phyloP scores from a whole-genome alignment of 2,888 invertebrate genomes.

The Oxytorus armatus region DNA sequence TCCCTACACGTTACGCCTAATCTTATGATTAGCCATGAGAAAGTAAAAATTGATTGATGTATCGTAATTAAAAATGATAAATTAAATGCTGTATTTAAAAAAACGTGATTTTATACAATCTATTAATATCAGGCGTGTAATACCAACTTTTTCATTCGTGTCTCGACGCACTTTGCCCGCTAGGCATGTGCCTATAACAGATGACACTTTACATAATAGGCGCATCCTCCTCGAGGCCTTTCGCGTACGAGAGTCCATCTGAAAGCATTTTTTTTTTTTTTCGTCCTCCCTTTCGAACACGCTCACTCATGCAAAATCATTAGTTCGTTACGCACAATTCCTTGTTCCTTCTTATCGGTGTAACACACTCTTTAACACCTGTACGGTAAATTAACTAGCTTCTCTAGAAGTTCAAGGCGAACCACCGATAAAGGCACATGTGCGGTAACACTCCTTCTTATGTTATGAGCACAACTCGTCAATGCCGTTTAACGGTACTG shows the following conservation, averaged over 20 bases:
- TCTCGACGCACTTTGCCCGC: constrained; percentile 24
- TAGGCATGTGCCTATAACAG: constrained; percentile 31
- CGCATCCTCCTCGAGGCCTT: constrained; percentile 28
- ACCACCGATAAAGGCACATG: constrained; percentile 51
- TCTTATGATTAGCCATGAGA: neutral
- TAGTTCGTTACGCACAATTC: constrained; percentile 41
- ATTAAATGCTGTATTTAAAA: too few relatives aligned
- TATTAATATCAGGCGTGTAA: constrained; percentile 17
- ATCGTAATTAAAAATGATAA: neutral
- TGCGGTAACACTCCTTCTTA: constrained; percentile 12
- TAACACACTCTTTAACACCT: constrained; percentile 42
- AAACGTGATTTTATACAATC: neutral
- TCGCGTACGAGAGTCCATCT: neutral
- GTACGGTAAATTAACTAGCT: constrained; percentile 54
- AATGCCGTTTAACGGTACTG: constrained; percentile 64
- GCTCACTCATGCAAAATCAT: constrained; percentile 43
- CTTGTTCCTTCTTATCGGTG: constrained; percentile 48
- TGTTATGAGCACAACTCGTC: constrained; percentile 34
- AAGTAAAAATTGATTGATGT: constrained; percentile 25
- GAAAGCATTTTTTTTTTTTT: constrained; percentile 13
- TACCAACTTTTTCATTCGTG: constrained; percentile 6
- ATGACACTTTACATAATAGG: constrained; percentile 32
- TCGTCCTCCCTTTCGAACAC: constrained; percentile 2
- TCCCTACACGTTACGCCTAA: neutral
- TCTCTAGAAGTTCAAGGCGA: constrained; percentile 65